A percentile compares a stretch with the other conserved stretches of the same genome.
Evolutionary conservation across 1,140 invertebrate genomes (phyloP).

Genomic region (Limonius californicus): DNA sequence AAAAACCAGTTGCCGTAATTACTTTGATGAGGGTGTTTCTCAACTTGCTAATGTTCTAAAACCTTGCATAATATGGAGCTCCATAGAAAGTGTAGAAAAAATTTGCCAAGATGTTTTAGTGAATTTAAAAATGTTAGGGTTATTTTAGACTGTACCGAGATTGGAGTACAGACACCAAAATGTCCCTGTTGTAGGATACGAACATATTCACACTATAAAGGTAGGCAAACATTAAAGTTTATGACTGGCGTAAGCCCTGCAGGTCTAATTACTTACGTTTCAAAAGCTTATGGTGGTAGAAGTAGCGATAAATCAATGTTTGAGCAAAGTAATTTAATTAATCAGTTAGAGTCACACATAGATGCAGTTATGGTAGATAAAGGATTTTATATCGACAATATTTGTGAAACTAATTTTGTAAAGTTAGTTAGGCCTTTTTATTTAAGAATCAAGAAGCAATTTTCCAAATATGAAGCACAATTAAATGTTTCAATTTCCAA

Average conservation of each 20-base stretch:
- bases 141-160: slow-evolving; percentile 5
- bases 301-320: slow-evolving; percentile 9
- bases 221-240: slow-evolving; percentile 7
- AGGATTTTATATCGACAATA: slow-evolving; percentile 27
- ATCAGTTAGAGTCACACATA: neutral
- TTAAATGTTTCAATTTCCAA: neutral
- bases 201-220: slow-evolving; percentile 21
- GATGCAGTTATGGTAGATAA: slow-evolving; percentile 27
- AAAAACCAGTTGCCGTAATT: too few species aligned
- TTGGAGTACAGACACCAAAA: neutral
- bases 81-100: too few species aligned
- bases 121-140: neutral
- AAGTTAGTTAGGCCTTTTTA: slow-evolving; percentile 26
- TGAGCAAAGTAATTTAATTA: neutral
- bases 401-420: slow-evolving; percentile 19
- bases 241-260: slow-evolving; percentile 9
- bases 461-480: neutral
- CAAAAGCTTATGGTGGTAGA: slow-evolving; percentile 12
- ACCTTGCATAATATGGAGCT: too few species aligned
- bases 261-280: slow-evolving; percentile 5
- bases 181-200: slow-evolving; percentile 6
- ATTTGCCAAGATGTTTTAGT: neutral
- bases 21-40: too few species aligned
- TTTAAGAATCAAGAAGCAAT: slow-evolving; percentile 4
- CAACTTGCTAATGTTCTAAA: too few species aligned